Conservation (phyloP, 1,140 invertebrate genomes). For the Drusus annulatus region DNA sequence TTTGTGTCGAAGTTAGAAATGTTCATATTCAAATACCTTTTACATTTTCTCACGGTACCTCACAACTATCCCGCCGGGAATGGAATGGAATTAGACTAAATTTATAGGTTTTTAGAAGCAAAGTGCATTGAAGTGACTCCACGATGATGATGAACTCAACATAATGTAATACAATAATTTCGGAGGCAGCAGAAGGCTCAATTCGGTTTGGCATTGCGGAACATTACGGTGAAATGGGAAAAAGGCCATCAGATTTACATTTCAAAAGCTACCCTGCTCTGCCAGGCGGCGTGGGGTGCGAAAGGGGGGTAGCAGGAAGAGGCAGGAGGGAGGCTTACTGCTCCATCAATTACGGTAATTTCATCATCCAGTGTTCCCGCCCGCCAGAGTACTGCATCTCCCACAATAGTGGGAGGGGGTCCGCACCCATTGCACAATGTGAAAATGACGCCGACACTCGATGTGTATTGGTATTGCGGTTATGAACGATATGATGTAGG, state of each 20-base stretch:
- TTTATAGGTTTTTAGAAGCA: no score
- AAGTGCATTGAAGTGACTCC: no score
- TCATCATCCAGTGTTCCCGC: neutral
- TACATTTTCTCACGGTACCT: no score
- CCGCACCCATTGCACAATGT: no score
- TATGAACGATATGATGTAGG: no score
- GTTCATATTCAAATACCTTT: no score
- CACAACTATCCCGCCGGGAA: no score
- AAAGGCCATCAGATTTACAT: constrained; percentile 42
- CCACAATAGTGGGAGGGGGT: neutral
- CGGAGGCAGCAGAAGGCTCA: neutral
- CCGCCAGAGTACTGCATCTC: neutral
- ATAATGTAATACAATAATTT: neutral
- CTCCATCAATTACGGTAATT: constrained; percentile 23
- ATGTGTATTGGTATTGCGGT: no score
- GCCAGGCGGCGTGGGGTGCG: neutral
- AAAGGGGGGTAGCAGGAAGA: neutral
- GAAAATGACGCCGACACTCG: no score
- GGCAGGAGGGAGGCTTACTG: neutral
- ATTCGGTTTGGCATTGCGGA: neutral
- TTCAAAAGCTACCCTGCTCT: constrained; percentile 16
- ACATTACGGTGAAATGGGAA: constrained; percentile 15
- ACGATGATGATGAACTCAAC: no score
- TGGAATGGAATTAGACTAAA: no score
- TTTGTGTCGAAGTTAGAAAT: no score